Evolutionary conservation across 37 sponge, comb jelly and placozoan species (phyloP), one percentile per base, ranked within the genome.

Genomic region (Ianthella basta): DNA sequence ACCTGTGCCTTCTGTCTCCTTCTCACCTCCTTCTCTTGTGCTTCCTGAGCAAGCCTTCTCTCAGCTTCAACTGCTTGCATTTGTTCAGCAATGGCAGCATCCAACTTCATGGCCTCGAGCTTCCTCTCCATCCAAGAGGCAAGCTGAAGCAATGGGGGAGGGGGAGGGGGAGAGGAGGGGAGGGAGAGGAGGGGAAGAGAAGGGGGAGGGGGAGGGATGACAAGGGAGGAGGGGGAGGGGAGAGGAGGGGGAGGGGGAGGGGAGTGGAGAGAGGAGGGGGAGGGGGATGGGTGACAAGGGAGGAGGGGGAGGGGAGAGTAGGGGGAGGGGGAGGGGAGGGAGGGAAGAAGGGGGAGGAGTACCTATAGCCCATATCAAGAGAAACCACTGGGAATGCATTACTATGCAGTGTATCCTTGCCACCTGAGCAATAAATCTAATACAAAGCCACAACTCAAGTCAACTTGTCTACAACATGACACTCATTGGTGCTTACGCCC

Each of bases 151-250:
- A 73, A 12, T 39, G n/a, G n/a, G n/a, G n/a, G n/a, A n/a, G n/a
- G n/a, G n/a, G n/a, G n/a, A n/a, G n/a, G n/a, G n/a, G n/a, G 83
- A 30, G 67, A 82, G 69, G 55, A 40, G 34, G 83, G 37, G 63
- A 30, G 63, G 61, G 63, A 59, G 63, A 35, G 59, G 30, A 32
- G 33, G 81, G 53, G 81, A 24, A 32, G 8, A 27, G 3, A 56
- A 54, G 32, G 5, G 56, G 10, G 56, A 33, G 59, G 53, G 74
- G 38, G 81, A 80, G 34, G 61, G 61, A 3, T 18, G 34, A 23
- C 8, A 27, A 29, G 50, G 41, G 0, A 41, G 60, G 53, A 37
- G 61, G 78, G 21, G 85, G 39, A 59, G 25, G 75, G 38, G 63
- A 56, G 70, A 1, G 55, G 23, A 67, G 38, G 53, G 55, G 80